Percentiles rank a stretch among this genome's conserved stretches.
phyloP scores from a whole-genome alignment of 2,888 invertebrate species.

The Epirrita christyi region DNA sequence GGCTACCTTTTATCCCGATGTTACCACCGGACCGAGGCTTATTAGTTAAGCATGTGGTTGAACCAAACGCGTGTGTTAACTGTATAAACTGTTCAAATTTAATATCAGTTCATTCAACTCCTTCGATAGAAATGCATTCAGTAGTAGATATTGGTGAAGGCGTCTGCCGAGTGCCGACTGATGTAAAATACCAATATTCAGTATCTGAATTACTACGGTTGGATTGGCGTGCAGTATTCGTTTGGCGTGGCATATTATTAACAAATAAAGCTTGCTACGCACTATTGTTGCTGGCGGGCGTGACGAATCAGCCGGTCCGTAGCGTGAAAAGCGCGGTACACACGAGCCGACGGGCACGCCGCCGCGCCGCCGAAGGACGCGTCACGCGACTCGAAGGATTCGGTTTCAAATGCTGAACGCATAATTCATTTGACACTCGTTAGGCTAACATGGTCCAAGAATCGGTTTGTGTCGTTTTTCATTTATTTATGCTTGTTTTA shows the following conservation, averaged over 20 bases:
- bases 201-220: slow-evolving; percentile 53
- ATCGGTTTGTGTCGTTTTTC: slow-evolving; percentile 34
- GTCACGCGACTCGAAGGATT: slow-evolving; percentile 39
- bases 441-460: slow-evolving; percentile 45
- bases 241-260: slow-evolving; percentile 73
- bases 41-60: no score
- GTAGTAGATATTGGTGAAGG: no score
- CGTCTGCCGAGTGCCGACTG: not conserved
- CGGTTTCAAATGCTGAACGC: slow-evolving; percentile 58
- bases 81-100: not conserved
- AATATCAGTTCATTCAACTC: not conserved
- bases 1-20: no score
- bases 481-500: slow-evolving; percentile 20
- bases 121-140: not conserved
- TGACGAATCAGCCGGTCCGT: slow-evolving; percentile 64
- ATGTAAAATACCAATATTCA: slow-evolving; percentile 31
- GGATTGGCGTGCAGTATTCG: slow-evolving; percentile 71
- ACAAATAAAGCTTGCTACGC: slow-evolving; percentile 74
- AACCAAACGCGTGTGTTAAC: not conserved
- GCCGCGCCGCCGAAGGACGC: slow-evolving; percentile 25
- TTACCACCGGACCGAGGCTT: no score
- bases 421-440: slow-evolving; percentile 68
- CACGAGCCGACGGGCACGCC: no score
- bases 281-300: slow-evolving; percentile 66
- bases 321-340: slow-evolving; percentile 59